These are phyloP conservation scores for Villa cingulata DNA, from an alignment of 2,888 invertebrate genomes.

Conservation along the genomic window DNA sequence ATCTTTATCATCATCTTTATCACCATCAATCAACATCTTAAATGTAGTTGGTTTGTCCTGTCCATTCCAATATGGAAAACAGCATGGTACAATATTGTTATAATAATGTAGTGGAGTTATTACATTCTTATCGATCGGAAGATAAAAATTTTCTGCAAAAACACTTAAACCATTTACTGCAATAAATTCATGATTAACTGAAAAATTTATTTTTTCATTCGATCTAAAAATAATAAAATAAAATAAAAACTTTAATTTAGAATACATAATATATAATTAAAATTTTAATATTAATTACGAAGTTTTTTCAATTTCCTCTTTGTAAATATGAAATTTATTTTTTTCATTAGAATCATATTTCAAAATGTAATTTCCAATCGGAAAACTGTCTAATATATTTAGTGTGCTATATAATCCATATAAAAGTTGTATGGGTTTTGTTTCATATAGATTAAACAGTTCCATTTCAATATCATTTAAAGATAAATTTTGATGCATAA, in stretches of 20 bases:
- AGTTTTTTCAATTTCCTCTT: neutral
- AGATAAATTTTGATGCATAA: constrained; percentile 3
- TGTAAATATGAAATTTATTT: constrained; percentile 8
- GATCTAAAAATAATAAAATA: neutral
- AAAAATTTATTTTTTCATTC: neutral
- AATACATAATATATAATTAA: neutral
- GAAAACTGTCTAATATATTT: constrained; percentile 6
- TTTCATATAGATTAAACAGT: constrained; percentile 5
- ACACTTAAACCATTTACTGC: neutral
- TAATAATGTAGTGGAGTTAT: constrained; percentile 2
- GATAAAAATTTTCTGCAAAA: neutral
- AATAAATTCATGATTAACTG: neutral
- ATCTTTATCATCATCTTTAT: no score
- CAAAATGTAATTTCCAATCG: constrained; percentile 10
- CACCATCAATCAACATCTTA: no score
- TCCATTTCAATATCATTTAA: constrained; percentile 9
- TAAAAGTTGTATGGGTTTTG: constrained; percentile 1
- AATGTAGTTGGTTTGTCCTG: no score
- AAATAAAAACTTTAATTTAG: neutral
- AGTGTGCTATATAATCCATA: constrained; percentile 1
- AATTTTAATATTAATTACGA: constrained; percentile 1
- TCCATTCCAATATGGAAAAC: constrained; percentile 11
- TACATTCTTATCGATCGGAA: constrained; percentile 7
- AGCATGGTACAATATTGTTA: constrained; percentile 5
- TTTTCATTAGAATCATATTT: constrained; percentile 4